These are phyloP conservation scores for Machaerirhynchus nigripectus DNA, from an alignment of 2,113 vertebrate genomes.

Conservation along the genomic window DNA sequence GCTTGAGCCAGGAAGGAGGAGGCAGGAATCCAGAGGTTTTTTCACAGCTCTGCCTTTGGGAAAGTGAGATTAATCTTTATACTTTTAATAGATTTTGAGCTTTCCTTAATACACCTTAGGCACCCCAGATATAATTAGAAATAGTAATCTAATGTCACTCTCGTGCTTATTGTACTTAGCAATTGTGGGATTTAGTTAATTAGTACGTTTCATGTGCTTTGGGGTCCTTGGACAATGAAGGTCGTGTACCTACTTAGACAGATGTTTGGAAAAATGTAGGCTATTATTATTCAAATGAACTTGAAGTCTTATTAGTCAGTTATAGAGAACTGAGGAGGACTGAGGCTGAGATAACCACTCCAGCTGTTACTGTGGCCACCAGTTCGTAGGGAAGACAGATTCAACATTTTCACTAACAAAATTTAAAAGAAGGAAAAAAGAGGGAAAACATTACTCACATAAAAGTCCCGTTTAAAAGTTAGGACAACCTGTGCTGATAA, in stretches of 20 bases:
- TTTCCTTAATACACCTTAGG: slow-evolving; percentile 30
- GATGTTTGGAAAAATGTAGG: slow-evolving; percentile 8
- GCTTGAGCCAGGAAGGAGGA: not conserved
- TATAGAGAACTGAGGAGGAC: not conserved
- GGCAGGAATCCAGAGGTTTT: not conserved
- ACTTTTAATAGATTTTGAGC: slow-evolving; percentile 35
- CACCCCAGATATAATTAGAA: slow-evolving; percentile 40
- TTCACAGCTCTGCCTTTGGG: slow-evolving; percentile 16
- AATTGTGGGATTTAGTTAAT: slow-evolving; percentile 45
- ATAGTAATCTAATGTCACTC: slow-evolving; percentile 33
- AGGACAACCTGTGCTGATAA: not conserved
- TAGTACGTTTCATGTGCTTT: not conserved
- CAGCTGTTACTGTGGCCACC: not conserved
- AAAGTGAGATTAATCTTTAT: slow-evolving; percentile 48
- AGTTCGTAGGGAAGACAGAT: not conserved
- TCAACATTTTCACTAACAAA: not conserved
- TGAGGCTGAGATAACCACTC: not conserved
- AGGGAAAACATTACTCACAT: not conserved
- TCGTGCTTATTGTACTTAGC: not conserved
- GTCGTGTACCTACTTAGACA: not conserved
- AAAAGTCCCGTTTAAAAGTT: not conserved
- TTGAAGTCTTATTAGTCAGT: not conserved
- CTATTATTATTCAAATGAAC: slow-evolving; percentile 15
- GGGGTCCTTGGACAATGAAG: slow-evolving; percentile 18
- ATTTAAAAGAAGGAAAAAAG: not conserved